These are phyloP conservation scores for Penaeus vannamei DNA, from an alignment of 1,140 invertebrate species.

Conservation along the genomic window DNA sequence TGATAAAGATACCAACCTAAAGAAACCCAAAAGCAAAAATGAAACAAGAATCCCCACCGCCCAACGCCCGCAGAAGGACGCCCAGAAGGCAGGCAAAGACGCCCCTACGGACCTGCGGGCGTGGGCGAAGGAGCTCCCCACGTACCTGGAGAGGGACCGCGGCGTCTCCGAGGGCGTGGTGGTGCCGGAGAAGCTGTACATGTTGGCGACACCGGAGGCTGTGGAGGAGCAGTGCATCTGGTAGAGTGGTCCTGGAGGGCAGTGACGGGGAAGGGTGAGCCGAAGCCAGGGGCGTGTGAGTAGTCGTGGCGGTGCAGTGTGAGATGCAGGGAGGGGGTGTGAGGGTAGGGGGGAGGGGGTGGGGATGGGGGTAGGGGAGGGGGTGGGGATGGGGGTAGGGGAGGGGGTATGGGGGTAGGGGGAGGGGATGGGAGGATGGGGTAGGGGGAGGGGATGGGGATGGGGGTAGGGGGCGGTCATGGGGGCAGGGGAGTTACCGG, in stretches of 20 bases:
- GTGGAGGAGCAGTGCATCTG: slow-evolving; percentile 70
- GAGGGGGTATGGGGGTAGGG: background rate
- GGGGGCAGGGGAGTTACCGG: no score
- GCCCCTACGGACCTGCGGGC: no score
- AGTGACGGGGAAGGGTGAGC: background rate
- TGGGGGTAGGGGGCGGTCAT: no score
- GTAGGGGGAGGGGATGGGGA: no score
- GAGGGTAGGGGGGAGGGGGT: background rate
- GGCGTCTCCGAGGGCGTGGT: slow-evolving; percentile 61
- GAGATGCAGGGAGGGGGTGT: background rate
- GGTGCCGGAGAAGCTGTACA: slow-evolving; percentile 70
- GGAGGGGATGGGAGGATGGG: no score
- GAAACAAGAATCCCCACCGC: no score
- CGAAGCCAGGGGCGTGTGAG: background rate
- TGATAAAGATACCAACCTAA: no score
- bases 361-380: no score
- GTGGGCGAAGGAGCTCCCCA: background rate
- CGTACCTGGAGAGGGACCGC: slow-evolving; percentile 62
- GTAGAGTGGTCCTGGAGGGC: slow-evolving; percentile 69
- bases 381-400: no score
- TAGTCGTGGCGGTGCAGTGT: background rate
- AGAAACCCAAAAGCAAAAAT: no score
- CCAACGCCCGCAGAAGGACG: no score
- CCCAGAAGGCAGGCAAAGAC: no score
- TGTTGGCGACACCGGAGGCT: slow-evolving; percentile 70